Conservation (phyloP, 2,113 vertebrate species). For the Thamnophis sirtalis region DNA sequence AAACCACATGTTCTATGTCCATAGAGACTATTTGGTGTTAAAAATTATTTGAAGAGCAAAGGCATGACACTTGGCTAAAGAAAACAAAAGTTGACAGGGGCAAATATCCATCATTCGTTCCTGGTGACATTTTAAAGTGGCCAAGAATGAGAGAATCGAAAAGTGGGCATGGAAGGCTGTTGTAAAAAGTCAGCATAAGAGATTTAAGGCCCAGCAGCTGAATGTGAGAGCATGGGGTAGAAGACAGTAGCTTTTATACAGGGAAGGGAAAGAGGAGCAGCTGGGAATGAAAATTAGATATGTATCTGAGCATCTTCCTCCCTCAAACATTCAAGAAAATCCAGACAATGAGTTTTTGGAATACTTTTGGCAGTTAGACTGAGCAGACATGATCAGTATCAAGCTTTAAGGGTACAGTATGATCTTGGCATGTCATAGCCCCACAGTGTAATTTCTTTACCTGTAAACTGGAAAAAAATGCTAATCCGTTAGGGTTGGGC, state of each 20-base stretch:
- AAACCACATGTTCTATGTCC: background rate
- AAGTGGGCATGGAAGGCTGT: background rate
- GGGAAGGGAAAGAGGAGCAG: background rate
- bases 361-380: background rate
- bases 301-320: background rate
- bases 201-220: constrained; percentile 22
- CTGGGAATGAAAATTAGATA: constrained; percentile 1
- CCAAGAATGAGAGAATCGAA: background rate
- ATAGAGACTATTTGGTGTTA: constrained; percentile 8
- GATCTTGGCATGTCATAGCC: background rate
- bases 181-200: background rate
- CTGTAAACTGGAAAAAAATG: background rate
- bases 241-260: background rate
- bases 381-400: background rate
- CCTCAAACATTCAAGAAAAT: background rate
- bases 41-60: constrained; percentile 8
- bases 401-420: background rate
- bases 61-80: background rate
- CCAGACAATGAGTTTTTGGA: background rate
- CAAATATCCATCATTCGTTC: background rate
- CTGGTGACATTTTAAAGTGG: background rate
- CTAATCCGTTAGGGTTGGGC: background rate
- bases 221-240: background rate
- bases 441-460: background rate
- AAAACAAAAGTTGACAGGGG: background rate